Evolutionary conservation across 2,113 vertebrate species (phyloP), one percentile per base, ranked within the genome.

Genomic region (Nyctereutes procyonoides): DNA sequence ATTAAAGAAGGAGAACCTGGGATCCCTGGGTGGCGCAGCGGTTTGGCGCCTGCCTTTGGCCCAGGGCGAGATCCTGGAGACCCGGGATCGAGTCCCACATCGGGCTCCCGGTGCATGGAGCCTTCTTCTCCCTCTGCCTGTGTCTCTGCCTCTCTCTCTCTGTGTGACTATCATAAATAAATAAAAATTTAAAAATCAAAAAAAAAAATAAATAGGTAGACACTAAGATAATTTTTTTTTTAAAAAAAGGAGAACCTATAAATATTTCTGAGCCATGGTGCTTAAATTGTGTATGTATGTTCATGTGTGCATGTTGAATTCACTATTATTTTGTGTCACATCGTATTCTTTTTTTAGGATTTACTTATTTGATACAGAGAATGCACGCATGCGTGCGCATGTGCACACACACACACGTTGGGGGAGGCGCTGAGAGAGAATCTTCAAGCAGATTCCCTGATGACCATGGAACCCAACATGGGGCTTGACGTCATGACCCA

Each of bases 1-100:
- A 77, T 43, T 88, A 30, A 19, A 80, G 69, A 93, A 91, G 65
- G 28, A 88, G 51, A 88, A 73, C 26, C 16, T 17, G n/a, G n/a
- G n/a, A n/a, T n/a, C n/a, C n/a, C n/a, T n/a, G n/a, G n/a, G n/a
- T n/a, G n/a, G n/a, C n/a, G n/a, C n/a, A n/a, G n/a, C n/a, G n/a
- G n/a, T n/a, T n/a, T n/a, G n/a, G n/a, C n/a, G n/a, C n/a, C n/a
- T n/a, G n/a, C n/a, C n/a, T n/a, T n/a, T n/a, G n/a, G n/a, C n/a
- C n/a, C n/a, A n/a, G n/a, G n/a, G n/a, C n/a, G n/a, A n/a, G n/a
- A n/a, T n/a, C n/a, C n/a, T n/a, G n/a, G n/a, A n/a, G n/a, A n/a
- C n/a, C n/a, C n/a, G n/a, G n/a, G n/a, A n/a, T n/a, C n/a, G n/a
- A n/a, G n/a, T n/a, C n/a, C n/a, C n/a, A n/a, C n/a, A n/a, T n/a